Evolutionary conservation across 2,888 invertebrate genomes (phyloP), one percentile per base, ranked within the genome.

Genomic region (Malachius bipustulatus): DNA sequence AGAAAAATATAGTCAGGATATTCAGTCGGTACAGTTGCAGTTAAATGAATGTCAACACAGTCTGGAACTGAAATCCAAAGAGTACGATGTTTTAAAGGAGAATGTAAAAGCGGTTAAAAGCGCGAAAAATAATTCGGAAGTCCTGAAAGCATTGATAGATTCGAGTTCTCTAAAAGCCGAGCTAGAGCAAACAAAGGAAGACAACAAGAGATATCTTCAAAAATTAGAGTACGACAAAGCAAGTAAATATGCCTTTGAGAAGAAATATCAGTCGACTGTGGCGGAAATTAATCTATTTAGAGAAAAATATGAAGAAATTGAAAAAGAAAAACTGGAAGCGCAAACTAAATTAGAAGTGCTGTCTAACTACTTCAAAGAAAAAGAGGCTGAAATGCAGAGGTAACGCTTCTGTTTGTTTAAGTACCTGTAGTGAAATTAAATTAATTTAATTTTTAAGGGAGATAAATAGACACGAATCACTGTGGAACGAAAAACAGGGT

Each of bases 321-420:
- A 82, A 50, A 73, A 73, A 43, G 77, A 78, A 37, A 77, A 76
- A 50, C 69, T 75, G 1, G 89, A 90, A 56, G 81, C 87, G 0
- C 71, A 77, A 48, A 89, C 87, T 1, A 75, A 84, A 49, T 69
- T 91, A 2, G 84, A 85, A 54, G 89, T 91, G 1, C 66, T 93
- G 26, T 81, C 84, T 0, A 81, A 79, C 54, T 91, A 90, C 60
- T 91, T 91, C 65, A 85, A 89, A 53, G 88, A 91, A 45, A 81
- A 85, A 49, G 91, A 91, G 61, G 71, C 77, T 9, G 82, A 89
- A 60, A 66, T 90, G 31, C 77, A 89, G 64, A 89, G 87, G 83
- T 89, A 69, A 19, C 6, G 24, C 6, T 19, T 19, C 6, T 19
- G 6, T 19, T 19, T 19, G 24, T n/a, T n/a, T n/a, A 19, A 19